These are phyloP conservation scores for Siniperca knerii DNA, from an alignment of 2,113 vertebrate genomes.

Conservation along the genomic window DNA sequence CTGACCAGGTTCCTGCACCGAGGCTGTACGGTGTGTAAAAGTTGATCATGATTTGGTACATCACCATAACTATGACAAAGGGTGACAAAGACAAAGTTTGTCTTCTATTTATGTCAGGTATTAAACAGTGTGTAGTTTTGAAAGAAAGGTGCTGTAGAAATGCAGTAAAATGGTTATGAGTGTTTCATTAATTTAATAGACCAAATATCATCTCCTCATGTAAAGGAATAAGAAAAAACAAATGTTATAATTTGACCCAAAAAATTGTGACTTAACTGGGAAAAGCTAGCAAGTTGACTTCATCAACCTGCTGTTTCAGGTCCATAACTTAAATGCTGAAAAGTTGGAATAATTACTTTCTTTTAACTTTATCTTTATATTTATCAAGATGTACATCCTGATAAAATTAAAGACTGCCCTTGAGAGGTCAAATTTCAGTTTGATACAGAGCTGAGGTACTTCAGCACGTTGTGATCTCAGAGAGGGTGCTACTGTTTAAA, in stretches of 20 bases:
- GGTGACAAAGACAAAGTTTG: not conserved
- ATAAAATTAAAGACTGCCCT: not conserved
- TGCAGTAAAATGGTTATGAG: not conserved
- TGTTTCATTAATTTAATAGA: not conserved
- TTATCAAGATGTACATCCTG: not conserved
- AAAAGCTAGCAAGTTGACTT: not conserved
- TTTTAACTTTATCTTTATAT: not conserved
- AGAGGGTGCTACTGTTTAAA: not conserved
- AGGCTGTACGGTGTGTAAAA: not conserved
- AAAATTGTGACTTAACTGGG: not conserved
- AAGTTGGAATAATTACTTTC: not conserved
- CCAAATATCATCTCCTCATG: not conserved
- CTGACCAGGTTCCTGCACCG: constrained; percentile 8
- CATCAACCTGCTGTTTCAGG: not conserved
- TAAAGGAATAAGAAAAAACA: not conserved
- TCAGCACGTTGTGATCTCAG: too few relatives aligned
- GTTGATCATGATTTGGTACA: not conserved
- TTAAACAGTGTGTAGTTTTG: not conserved
- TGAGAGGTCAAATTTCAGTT: not conserved
- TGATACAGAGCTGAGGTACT: not conserved
- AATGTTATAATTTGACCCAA: not conserved
- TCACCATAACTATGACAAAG: not conserved
- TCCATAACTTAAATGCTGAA: not conserved
- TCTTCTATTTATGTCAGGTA: not conserved
- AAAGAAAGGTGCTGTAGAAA: not conserved